These are phyloP conservation scores for Protophormia terraenovae DNA, from an alignment of 2,888 invertebrate species.

Conservation along the genomic window DNA sequence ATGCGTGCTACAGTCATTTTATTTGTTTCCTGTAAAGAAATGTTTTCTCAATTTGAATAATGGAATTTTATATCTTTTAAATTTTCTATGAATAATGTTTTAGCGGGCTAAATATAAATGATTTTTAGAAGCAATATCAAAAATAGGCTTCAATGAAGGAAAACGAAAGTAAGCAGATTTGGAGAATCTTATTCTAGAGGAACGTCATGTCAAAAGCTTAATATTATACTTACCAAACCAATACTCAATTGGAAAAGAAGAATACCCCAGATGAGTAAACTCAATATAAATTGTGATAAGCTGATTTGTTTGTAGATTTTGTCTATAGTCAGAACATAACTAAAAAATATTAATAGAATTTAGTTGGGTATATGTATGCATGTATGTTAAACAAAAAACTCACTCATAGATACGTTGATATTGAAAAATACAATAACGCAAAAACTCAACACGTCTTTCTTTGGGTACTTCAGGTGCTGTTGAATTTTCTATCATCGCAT, in stretches of 20 bases:
- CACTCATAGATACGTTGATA: slow-evolving; percentile 74
- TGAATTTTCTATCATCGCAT: slow-evolving; percentile 62
- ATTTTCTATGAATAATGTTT: too few relatives aligned
- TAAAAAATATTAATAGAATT: slow-evolving; percentile 55
- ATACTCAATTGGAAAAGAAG: slow-evolving; percentile 73
- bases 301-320: slow-evolving; percentile 73
- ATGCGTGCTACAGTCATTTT: slow-evolving; percentile 72
- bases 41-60: too few relatives aligned
- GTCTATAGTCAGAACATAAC: slow-evolving; percentile 72
- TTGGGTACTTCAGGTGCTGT: slow-evolving; percentile 73
- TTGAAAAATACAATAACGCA: slow-evolving; percentile 74
- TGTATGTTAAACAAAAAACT: too few relatives aligned
- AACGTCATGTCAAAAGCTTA: too few relatives aligned
- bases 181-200: too few relatives aligned
- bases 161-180: too few relatives aligned
- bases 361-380: too few relatives aligned
- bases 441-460: slow-evolving; percentile 72
- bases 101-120: too few relatives aligned
- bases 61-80: too few relatives aligned
- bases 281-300: slow-evolving; percentile 75
- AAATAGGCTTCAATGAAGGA: too few relatives aligned
- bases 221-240: too few relatives aligned
- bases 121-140: too few relatives aligned
- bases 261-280: slow-evolving; percentile 74
- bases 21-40: slow-evolving; percentile 64